Base-by-base conservation (phyloP, 1,140 invertebrate genomes). In the Leptinotarsa lineolata region DNA sequence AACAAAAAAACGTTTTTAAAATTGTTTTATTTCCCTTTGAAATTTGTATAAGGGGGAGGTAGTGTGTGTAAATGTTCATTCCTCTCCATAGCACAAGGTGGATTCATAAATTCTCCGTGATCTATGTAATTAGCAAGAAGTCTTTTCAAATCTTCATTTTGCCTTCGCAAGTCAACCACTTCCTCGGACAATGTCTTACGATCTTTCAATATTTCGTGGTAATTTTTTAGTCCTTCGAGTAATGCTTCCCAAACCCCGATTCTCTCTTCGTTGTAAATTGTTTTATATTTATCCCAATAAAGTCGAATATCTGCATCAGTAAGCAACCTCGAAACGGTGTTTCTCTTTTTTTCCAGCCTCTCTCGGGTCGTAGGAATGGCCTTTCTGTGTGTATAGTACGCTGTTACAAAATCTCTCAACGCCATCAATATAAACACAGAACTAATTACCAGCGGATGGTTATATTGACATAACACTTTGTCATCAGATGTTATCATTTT, bases 191-290 rank as follows among this genome's bases (percentile, higher is more conserved):
- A 54, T n/a, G 66, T 69, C 67, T 80, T 78, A 0, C 83, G 77
- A 72, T 80, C 83, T 75, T 81, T 82, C 22, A 84, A 72, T 5
- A 84, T 77, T 46, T 85, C 82, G 66, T 87, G 84, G 83, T 90
- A 90, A 77, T 87, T 88, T 45, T 86, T 85, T 20, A 90, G 76
- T 15, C 87, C 88, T 44, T 86, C 81, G 1, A 87, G 72, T 30
- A 90, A 78, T 22, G 85, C 85, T 73, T 88, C 84, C 89, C 89
- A 90, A 2, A 89, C 68, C 73, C 85, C 82, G 74, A 87, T 84
- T 69, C 84, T 85, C 2, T 86, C 79, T 5, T 80, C 46, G 3
- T 84, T 78, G 77, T 89, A 88, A 64, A 87, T 82, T 30, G 70
- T 74, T 58, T 78, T 81, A 72, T 82, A 85, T 68, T 83, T 83